Evolutionary conservation across 2,113 vertebrate species (phyloP).

Genomic region (Oreochromis aureus): DNA sequence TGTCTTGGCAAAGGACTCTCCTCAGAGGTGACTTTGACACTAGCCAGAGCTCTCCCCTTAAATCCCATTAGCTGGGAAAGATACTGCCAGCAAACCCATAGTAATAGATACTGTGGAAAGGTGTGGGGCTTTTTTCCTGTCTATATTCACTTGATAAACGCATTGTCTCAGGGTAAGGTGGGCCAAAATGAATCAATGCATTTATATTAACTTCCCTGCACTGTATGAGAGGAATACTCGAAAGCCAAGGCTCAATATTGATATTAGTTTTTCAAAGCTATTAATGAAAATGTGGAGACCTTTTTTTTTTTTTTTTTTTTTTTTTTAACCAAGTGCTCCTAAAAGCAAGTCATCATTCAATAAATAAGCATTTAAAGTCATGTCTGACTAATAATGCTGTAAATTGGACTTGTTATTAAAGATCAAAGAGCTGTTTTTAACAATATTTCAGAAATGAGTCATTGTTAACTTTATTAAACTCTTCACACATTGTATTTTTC

Average conservation of each 20-base stretch:
- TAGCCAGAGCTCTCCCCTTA: constrained; percentile 57
- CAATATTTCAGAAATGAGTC: background rate
- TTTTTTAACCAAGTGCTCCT: background rate
- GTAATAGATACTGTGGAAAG: constrained; percentile 13
- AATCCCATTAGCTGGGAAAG: constrained; percentile 50
- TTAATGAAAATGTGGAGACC: background rate
- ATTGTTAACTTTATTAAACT: background rate
- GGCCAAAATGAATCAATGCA: constrained; percentile 6
- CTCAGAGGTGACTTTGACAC: constrained; percentile 74
- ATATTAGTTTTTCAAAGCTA: background rate
- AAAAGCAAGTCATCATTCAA: background rate
- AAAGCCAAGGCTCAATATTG: background rate
- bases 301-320: background rate
- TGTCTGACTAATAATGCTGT: background rate
- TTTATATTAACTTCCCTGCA: constrained; percentile 1
- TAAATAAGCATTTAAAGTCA: background rate
- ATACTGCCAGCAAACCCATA: constrained; percentile 13
- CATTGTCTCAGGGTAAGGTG: background rate
- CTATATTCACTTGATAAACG: constrained; percentile 1
- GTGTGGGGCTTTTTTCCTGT: background rate
- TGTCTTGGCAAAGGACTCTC: constrained; percentile 58
- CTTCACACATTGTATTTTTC: background rate
- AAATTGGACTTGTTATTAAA: background rate
- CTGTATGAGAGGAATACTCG: background rate
- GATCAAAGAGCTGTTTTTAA: background rate